Evolutionary conservation across 2,797 vertebrate species (phyloP), one percentile per base, ranked within the genome.

Genomic region (Molossus alvarezi): DNA sequence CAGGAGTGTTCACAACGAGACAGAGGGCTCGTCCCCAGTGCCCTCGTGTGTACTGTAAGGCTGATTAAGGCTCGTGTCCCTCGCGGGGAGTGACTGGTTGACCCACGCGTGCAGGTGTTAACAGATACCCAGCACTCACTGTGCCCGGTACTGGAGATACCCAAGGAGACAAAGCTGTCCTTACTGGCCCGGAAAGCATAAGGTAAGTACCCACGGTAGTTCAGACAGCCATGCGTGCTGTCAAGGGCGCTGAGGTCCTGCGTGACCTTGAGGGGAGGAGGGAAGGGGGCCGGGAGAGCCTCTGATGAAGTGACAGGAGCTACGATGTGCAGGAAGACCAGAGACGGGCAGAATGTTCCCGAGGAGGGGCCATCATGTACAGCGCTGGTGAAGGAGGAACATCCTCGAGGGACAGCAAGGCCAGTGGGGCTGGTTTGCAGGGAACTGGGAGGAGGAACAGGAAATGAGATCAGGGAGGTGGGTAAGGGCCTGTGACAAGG

Each of bases 91-190:
- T 15, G 83, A 71, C 29, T 75, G 58, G 27, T 27, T 48, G 60
- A 37, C 53, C 20, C 0, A n/a, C 0, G 0, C 13, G 15, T 45
- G 25, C 67, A 15, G 15, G 20, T 0, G 7, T 13, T 58, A 41
- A 51, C 76, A 65, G 29, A 20, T 23, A 27, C 15, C n/a, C 20
- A 25, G n/a, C 5, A 20, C 53, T 82, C 2, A 0, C 33, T 12
- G 0, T 75, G 55, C 88, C 21, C 6, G 37, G 51, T 9, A 1
- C 41, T 23, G 5, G 75, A 41, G 82, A 45, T 4, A 8, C 6
- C 9, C 20, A 20, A 41, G 17, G 25, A 12, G 6, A 0, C 0
- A 0, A 45, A n/a, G 25, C 25, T 45, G 3, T 5, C 45, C 33
- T 21, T 33, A 13, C 17, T 81, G 51, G 15, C 18, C 27, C 4